Conservation (phyloP, 1,140 invertebrate genomes). For the Leptopilina clavipes region DNA sequence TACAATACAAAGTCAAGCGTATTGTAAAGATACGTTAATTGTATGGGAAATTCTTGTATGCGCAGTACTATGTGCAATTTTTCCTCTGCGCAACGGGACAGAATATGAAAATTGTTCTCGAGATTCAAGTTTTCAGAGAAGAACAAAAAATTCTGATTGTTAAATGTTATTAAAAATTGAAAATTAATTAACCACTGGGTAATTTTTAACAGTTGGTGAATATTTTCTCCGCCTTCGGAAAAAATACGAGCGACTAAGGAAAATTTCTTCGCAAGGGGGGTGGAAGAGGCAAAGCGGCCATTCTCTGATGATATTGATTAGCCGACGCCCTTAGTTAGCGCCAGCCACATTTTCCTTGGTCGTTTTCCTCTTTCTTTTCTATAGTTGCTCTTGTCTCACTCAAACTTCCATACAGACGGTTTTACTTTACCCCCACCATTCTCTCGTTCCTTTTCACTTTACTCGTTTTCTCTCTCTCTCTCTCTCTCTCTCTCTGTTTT, state of each 20-base stretch:
- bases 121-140: no score
- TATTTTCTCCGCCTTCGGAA: no score
- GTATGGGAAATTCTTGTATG: no score
- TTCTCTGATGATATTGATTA: conserved; percentile 74
- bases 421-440: conserved; percentile 46
- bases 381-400: conserved; percentile 35
- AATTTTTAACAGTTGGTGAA: no score
- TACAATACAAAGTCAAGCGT: no score
- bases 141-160: no score
- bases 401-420: conserved; percentile 43
- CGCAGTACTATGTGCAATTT: no score
- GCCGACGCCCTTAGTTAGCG: conserved; percentile 74
- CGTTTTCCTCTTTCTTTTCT: conserved; percentile 48
- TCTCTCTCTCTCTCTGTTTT: conserved; percentile 36
- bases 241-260: not conserved
- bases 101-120: no score
- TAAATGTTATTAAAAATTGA: no score
- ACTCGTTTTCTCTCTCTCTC: conserved; percentile 19
- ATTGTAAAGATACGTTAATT: no score
- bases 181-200: no score
- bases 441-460: conserved; percentile 43
- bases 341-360: conserved; percentile 66
- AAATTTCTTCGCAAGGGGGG: conserved; percentile 39
- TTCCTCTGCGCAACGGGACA: no score
- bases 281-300: conserved; percentile 59